Percentiles rank a stretch among this genome's conserved stretches.
Conservation (phyloP, 1,140 invertebrate genomes). For the Copidosoma floridanum region DNA sequence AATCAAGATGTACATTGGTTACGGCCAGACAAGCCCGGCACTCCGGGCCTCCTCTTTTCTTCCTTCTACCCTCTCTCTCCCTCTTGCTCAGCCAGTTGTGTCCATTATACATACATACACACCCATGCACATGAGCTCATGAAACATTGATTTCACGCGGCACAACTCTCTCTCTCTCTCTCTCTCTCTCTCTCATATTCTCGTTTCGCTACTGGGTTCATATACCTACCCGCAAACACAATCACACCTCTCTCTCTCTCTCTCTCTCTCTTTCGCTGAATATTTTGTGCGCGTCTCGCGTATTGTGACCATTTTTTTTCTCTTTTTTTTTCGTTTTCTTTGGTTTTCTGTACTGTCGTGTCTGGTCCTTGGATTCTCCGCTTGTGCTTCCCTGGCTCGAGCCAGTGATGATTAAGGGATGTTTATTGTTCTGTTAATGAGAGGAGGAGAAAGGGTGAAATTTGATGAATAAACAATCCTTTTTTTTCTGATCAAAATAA, state of each 20-base stretch:
- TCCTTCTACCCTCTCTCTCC: not conserved
- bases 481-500: too few species aligned
- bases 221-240: not conserved
- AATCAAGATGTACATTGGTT: conserved; percentile 59
- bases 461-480: too few species aligned
- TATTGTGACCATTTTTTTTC: too few species aligned
- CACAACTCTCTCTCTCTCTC: conserved; percentile 35
- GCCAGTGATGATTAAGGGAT: conserved; percentile 25
- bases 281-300: too few species aligned
- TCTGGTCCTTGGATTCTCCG: too few species aligned
- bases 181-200: conserved; percentile 28
- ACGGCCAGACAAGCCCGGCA: conserved; percentile 48
- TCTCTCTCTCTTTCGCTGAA: too few species aligned
- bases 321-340: too few species aligned
- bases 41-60: not conserved
- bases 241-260: not conserved
- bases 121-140: too few species aligned
- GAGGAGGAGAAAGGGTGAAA: conserved; percentile 1
- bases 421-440: conserved; percentile 29
- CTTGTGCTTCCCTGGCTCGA: too few species aligned
- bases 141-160: conserved; percentile 58
- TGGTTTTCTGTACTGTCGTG: too few species aligned
- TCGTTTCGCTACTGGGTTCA: conserved; percentile 43
- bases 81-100: conserved; percentile 36
- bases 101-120: too few species aligned